These are phyloP conservation scores for Pandemis corylana DNA, from an alignment of 2,888 invertebrate species.

Conservation along the genomic window DNA sequence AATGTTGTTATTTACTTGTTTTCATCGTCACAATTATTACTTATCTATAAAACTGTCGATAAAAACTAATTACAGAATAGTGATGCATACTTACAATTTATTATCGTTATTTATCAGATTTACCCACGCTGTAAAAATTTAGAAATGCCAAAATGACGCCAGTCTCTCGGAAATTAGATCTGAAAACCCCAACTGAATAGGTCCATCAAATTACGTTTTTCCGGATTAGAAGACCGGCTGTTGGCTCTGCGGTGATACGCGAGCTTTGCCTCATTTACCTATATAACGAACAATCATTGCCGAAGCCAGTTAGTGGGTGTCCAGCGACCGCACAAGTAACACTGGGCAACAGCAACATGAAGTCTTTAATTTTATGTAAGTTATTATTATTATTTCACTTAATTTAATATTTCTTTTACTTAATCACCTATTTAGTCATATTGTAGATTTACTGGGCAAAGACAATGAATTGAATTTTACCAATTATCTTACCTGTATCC, in stretches of 20 bases:
- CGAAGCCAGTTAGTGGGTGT: constrained; percentile 17
- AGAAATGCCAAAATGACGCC: background rate
- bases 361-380: constrained; percentile 31
- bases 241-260: background rate
- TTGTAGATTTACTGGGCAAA: background rate
- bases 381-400: constrained; percentile 6
- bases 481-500: background rate
- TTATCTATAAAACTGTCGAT: no score
- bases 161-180: background rate
- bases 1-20: no score
- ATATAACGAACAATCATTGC: constrained; percentile 25
- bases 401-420: background rate
- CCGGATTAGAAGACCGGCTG: background rate
- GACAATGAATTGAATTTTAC: background rate
- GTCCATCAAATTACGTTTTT: background rate
- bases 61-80: no score
- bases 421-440: background rate
- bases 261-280: background rate
- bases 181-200: background rate
- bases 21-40: no score
- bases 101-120: no score
- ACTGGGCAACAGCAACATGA: constrained; percentile 25
- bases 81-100: no score
- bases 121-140: no score
- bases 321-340: constrained; percentile 9